These are phyloP conservation scores for Promerops cafer DNA, from an alignment of 2,113 vertebrate genomes.

Conservation along the genomic window DNA sequence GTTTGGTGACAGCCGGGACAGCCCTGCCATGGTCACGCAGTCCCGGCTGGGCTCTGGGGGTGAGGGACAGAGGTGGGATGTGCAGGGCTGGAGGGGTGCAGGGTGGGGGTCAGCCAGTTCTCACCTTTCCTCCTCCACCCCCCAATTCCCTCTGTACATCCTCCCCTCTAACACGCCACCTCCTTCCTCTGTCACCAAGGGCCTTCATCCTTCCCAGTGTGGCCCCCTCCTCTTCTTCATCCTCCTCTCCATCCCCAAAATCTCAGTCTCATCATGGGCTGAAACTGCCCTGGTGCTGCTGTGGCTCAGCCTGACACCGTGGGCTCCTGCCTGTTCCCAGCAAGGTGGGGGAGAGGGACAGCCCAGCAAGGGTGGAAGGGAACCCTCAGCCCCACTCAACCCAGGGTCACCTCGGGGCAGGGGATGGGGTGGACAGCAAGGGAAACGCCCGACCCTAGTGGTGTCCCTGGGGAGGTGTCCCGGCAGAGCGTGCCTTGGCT, in stretches of 20 bases:
- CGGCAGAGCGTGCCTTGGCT: neutral
- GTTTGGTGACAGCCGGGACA: neutral
- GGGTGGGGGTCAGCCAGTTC: neutral
- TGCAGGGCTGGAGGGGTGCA: neutral
- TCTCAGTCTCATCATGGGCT: rapidly evolving
- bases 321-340: neutral
- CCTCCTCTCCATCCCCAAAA: neutral
- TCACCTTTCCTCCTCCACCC: neutral
- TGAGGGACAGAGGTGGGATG: neutral
- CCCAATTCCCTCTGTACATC: neutral
- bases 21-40: rapidly evolving
- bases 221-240: neutral
- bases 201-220: neutral
- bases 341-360: neutral
- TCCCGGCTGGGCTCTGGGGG: neutral
- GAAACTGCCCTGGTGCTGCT: neutral
- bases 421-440: neutral
- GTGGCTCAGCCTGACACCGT: rapidly evolving
- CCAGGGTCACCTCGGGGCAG: neutral
- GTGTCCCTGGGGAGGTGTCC: neutral
- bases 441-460: rapidly evolving
- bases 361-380: neutral
- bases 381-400: neutral
- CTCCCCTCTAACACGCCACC: rapidly evolving
- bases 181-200: neutral